These are phyloP conservation scores for Callaeas wilsoni DNA, from an alignment of 2,113 vertebrate genomes.

Conservation along the genomic window DNA sequence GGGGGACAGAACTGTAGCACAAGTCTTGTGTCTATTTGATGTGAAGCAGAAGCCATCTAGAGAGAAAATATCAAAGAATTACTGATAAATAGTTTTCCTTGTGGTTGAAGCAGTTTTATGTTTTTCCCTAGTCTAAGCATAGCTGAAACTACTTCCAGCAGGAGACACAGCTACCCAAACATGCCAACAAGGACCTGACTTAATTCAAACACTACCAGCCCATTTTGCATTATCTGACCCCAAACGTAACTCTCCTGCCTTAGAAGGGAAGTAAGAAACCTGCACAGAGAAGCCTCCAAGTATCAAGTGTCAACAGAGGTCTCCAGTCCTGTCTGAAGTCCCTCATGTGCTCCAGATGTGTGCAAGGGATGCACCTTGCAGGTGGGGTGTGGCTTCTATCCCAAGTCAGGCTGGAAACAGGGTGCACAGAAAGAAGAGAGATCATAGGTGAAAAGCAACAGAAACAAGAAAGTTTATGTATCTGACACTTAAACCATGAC, in stretches of 20 bases:
- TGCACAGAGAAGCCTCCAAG: neutral
- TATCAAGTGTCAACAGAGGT: neutral
- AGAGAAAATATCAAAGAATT: neutral
- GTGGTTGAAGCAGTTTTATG: neutral
- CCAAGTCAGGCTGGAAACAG: neutral
- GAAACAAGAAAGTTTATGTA: neutral
- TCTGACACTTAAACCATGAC: neutral
- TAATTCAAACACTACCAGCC: neutral
- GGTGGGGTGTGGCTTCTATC: neutral
- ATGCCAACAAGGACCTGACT: neutral
- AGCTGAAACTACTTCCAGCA: neutral
- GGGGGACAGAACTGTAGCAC: neutral
- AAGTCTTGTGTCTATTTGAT: neutral
- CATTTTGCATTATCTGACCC: neutral
- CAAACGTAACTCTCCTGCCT: neutral
- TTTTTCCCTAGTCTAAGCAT: neutral
- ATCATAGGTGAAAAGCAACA: neutral
- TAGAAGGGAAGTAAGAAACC: neutral
- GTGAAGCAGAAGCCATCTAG: neutral
- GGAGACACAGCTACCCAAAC: neutral
- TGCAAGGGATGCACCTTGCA: neutral
- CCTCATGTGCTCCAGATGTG: rapidly evolving
- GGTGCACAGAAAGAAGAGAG: neutral
- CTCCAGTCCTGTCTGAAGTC: neutral
- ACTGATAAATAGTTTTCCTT: neutral